Conservation (phyloP, 2,113 vertebrate genomes). For the Okapia johnstoni region DNA sequence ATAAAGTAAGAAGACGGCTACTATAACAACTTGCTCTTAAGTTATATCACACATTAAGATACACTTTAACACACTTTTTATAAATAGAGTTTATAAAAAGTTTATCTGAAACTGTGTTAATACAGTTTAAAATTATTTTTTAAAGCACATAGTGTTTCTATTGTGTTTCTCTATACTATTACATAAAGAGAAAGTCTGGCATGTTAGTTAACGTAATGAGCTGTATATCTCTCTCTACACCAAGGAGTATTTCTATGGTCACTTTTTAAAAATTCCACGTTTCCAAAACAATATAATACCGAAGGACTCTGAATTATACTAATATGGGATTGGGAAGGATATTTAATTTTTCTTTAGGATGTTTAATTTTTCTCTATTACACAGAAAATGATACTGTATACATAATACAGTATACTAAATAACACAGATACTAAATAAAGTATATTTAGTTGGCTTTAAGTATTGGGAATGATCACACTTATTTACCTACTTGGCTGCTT, state of each 20-base stretch:
- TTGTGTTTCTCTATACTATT: neutral
- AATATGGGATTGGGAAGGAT: neutral
- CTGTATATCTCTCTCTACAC: neutral
- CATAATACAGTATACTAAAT: neutral
- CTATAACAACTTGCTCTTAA: neutral
- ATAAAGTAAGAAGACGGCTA: neutral
- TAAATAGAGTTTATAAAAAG: neutral
- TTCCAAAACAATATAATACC: slow-evolving; percentile 15
- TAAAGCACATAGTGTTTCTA: neutral
- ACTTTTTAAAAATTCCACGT: neutral
- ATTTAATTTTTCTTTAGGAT: slow-evolving; percentile 38
- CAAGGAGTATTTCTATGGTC: neutral
- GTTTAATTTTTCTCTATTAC: slow-evolving; percentile 41
- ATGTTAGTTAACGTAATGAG: neutral
- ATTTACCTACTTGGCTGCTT: slow-evolving; percentile 55
- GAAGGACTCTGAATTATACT: neutral
- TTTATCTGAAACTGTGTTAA: neutral
- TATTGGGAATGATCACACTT: slow-evolving; percentile 34
- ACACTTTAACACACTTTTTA: neutral
- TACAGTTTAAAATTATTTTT: neutral
- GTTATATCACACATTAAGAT: neutral
- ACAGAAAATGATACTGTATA: slow-evolving; percentile 51
- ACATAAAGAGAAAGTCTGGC: neutral
- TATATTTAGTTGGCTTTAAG: slow-evolving; percentile 27
- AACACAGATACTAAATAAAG: neutral